Evolutionary conservation across 2,888 invertebrate genomes (phyloP).

Genomic region (Sphaerophoria taeniata): DNA sequence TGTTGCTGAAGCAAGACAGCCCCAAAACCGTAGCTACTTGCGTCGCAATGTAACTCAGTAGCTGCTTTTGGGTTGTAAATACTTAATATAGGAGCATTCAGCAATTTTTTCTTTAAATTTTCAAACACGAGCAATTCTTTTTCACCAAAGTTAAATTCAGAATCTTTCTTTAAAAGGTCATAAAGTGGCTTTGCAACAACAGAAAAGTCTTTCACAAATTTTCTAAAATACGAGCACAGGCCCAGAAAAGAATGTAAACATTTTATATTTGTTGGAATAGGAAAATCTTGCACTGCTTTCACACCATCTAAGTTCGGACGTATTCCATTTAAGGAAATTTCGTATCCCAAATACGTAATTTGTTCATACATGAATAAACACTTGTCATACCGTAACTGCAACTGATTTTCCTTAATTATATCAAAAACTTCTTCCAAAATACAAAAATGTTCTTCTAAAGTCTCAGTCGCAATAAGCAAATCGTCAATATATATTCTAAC

Average conservation of each 20-base stretch:
- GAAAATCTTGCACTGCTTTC: background rate
- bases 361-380: slow-evolving; percentile 14
- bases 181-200: background rate
- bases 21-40: slow-evolving; percentile 75
- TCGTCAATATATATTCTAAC: slow-evolving; percentile 2
- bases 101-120: background rate
- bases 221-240: background rate
- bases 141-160: background rate
- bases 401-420: background rate
- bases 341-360: background rate
- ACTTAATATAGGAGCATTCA: slow-evolving; percentile 74
- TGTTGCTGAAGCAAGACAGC: slow-evolving; percentile 74
- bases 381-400: slow-evolving; percentile 19
- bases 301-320: background rate
- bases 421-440: slow-evolving; percentile 6
- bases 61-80: slow-evolving; percentile 75
- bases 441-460: background rate
- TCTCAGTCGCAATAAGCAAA: background rate
- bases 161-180: background rate
- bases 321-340: slow-evolving; percentile 12
- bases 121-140: background rate
- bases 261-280: background rate
- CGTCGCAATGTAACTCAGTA: slow-evolving; percentile 77
- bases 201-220: background rate
- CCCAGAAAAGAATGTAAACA: slow-evolving; percentile 1